Evolutionary conservation across 2,797 vertebrate genomes (phyloP).

Genomic region (Acanthiza pusilla): DNA sequence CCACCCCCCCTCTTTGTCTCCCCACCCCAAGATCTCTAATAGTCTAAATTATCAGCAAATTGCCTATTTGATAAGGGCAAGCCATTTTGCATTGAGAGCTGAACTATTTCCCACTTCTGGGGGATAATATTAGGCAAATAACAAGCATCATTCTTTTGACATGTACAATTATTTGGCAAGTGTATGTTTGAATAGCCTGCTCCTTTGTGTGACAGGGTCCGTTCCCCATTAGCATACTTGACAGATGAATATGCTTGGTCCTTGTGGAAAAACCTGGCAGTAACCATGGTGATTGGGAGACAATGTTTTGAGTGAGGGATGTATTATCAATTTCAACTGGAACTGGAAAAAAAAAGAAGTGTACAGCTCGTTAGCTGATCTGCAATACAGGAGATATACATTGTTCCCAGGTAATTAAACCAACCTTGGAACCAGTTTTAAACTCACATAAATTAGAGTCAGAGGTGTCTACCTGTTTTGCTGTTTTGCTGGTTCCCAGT

Average conservation of each 20-base stretch:
- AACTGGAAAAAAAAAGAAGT: constrained; percentile 18
- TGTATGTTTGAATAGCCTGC: constrained; percentile 74
- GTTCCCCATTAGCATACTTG: constrained; percentile 73
- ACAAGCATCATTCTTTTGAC: constrained; percentile 76
- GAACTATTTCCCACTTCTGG: constrained; percentile 71
- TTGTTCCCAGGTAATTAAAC: constrained; percentile 65
- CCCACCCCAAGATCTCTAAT: constrained; percentile 74
- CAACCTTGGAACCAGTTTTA: constrained; percentile 45
- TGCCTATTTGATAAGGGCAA: constrained; percentile 77
- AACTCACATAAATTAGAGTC: constrained; percentile 46
- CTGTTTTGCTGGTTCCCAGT: neutral
- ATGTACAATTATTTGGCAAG: constrained; percentile 78
- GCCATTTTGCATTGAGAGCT: constrained; percentile 70
- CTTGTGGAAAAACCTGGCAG: constrained; percentile 69
- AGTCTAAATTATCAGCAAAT: constrained; percentile 75
- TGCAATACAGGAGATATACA: constrained; percentile 36
- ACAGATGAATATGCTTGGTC: constrained; percentile 74
- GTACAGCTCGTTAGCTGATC: constrained; percentile 47
- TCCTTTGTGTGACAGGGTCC: constrained; percentile 73
- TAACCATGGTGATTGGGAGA: constrained; percentile 75
- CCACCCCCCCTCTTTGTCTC: constrained; percentile 35
- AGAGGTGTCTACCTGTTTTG: constrained; percentile 10
- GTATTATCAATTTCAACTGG: constrained; percentile 68
- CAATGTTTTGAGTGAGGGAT: constrained; percentile 72
- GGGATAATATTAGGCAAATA: constrained; percentile 77